Evolutionary conservation across 1,140 invertebrate species (phyloP), one percentile per base, ranked within the genome.

Genomic region (Dinoponera quadriceps): DNA sequence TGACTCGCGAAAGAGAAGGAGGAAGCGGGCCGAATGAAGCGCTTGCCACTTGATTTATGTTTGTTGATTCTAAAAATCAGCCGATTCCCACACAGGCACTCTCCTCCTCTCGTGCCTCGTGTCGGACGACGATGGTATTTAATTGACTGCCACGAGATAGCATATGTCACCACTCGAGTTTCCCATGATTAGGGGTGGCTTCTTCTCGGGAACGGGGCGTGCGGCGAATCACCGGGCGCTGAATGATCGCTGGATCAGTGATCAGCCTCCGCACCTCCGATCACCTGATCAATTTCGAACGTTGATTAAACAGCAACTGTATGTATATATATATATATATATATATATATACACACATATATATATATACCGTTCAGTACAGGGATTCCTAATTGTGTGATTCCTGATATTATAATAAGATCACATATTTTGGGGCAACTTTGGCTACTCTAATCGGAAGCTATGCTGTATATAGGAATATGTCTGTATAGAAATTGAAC

Each of bases 61-160:
- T 91, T 91, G 88, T 91, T 90, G 89, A 88, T 85, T 89, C 90
- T 90, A 90, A 90, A 91, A 91, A 92, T 91, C 86, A 81, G 78
- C 69, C 88, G 90, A 90, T 91, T 92, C 91, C 88, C 91, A 91
- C 91, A 91, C 73, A 51, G 69, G 49, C 66, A 22, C 20, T 62
- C 27, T 22, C 55, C 27, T 62, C 27, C n/a, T 49, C 27, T n/a
- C 16, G 44, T 20, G 20, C 49, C 82, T 83, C 69, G 29, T 22
- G 49, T 49, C 25, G 51, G 22, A 5, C 74, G 84, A 16, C 72
- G 75, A 74, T 54, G 84, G n/a, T 65, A 65, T 83, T 91, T 90
- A 90, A 91, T 87, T 90, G 88, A 90, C 85, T 90, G 49, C 73
- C 66, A 3, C 51, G 38, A 49, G 38, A 44, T 48, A 87, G 82